phyloP scores from a whole-genome alignment of 2,888 invertebrate genomes.

The Scaptomyza flava region DNA sequence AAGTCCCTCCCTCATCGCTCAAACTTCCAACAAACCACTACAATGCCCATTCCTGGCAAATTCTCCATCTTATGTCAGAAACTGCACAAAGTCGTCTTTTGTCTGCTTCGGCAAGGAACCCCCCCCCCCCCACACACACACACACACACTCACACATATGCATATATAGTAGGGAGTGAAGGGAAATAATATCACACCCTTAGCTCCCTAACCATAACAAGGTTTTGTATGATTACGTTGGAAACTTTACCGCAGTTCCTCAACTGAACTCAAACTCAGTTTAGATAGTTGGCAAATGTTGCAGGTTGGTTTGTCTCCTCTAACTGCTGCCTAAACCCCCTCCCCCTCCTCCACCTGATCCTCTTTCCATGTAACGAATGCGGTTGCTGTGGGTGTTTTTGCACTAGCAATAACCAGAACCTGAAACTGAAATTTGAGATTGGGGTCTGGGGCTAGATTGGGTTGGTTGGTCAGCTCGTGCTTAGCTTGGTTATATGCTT shows the following conservation, averaged over 20 bases:
- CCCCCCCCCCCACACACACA: slow-evolving; percentile 17
- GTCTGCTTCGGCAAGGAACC: slow-evolving; percentile 54
- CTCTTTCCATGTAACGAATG: slow-evolving; percentile 55
- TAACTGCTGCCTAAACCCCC: not conserved
- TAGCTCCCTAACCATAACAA: slow-evolving; percentile 57
- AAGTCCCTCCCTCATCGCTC: not conserved
- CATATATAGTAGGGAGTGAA: slow-evolving; percentile 25
- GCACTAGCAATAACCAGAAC: slow-evolving; percentile 39
- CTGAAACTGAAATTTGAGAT: slow-evolving; percentile 39
- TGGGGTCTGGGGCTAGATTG: not conserved
- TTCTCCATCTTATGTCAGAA: slow-evolving; percentile 75
- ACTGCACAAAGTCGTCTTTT: slow-evolving; percentile 79
- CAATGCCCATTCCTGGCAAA: slow-evolving; percentile 42
- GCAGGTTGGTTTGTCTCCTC: slow-evolving; percentile 30
- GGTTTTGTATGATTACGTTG: slow-evolving; percentile 77
- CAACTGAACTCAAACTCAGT: slow-evolving; percentile 72
- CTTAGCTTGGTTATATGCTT: slow-evolving; percentile 58
- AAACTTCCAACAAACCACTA: slow-evolving; percentile 30
- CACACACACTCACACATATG: slow-evolving; percentile 10
- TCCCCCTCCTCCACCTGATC: not conserved
- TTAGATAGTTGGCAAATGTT: slow-evolving; percentile 77
- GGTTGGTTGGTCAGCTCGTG: slow-evolving; percentile 27
- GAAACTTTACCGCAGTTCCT: slow-evolving; percentile 78
- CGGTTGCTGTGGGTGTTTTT: slow-evolving; percentile 72
- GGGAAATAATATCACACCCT: slow-evolving; percentile 18